phyloP scores from a whole-genome alignment of 2,888 invertebrate species.

The Hoplodrina blanda region DNA sequence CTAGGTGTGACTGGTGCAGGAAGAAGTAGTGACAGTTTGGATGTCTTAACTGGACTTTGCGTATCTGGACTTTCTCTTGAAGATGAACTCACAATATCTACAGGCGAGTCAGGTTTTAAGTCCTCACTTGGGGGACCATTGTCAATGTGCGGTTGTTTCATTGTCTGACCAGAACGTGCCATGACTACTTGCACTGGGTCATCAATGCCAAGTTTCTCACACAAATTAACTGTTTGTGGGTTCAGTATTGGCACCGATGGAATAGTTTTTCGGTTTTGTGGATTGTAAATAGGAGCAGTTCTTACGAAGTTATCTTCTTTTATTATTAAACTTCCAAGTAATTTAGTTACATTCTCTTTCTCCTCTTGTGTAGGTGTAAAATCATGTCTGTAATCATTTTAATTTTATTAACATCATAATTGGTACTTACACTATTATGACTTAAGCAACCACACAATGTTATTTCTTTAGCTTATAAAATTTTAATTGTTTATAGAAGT shows the following conservation, averaged over 20 bases:
- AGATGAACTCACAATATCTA: conserved; percentile 11
- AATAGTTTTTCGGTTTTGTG: conserved; percentile 75
- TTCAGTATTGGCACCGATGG: conserved; percentile 91
- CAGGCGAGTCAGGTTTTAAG: background rate
- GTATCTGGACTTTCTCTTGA: conserved; percentile 21
- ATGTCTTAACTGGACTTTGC: conserved; percentile 71
- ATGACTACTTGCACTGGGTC: conserved; percentile 94
- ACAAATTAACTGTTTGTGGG: conserved; percentile 93
- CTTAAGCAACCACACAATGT: background rate
- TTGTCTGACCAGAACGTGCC: conserved; percentile 85
- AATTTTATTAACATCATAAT: conserved; percentile 1
- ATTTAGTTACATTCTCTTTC: conserved; percentile 91
- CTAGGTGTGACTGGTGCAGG: conserved; percentile 84
- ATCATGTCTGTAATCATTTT: conserved; percentile 89
- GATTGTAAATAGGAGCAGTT: conserved; percentile 92
- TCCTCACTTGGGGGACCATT: conserved; percentile 14
- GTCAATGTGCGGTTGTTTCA: conserved; percentile 70
- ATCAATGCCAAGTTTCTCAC: conserved; percentile 93
- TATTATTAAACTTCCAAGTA: conserved; percentile 93
- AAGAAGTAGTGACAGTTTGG: conserved; percentile 75
- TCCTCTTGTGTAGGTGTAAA: conserved; percentile 95
- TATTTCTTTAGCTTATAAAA: no score
- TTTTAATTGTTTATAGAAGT: background rate
- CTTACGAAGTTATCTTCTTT: conserved; percentile 94
- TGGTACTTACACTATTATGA: background rate